These are phyloP conservation scores for Vesta saturnalis DNA, from an alignment of 2,888 invertebrate species.

Conservation along the genomic window DNA sequence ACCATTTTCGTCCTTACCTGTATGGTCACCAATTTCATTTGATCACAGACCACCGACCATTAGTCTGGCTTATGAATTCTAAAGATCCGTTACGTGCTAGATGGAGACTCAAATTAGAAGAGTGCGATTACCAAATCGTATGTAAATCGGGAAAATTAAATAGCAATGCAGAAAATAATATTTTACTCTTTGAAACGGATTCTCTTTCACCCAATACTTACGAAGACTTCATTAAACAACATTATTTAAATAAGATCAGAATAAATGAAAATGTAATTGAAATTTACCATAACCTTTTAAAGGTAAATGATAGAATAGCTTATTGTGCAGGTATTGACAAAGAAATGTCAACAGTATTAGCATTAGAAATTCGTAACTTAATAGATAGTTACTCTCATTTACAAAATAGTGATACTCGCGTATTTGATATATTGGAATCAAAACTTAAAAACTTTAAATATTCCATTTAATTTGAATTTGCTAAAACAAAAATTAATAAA, in stretches of 20 bases:
- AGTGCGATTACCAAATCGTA: no score
- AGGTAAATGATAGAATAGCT: not conserved
- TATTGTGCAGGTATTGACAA: not conserved
- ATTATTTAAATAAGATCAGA: not conserved
- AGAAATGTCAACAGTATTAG: not conserved
- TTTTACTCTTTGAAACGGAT: not conserved
- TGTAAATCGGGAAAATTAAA: no score
- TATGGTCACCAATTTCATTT: no score
- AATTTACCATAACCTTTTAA: not conserved
- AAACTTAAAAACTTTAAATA: not conserved
- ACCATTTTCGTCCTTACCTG: no score
- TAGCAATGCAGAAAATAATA: not conserved
- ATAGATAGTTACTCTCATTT: not conserved
- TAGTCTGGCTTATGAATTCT: constrained; percentile 17
- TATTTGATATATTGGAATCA: not conserved
- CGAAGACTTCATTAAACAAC: no score
- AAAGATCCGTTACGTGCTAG: constrained; percentile 17
- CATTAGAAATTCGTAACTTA: no score
- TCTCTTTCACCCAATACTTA: no score
- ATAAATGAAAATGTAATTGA: not conserved
- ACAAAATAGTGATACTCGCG: not conserved
- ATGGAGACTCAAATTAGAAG: no score
- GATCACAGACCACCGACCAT: no score
- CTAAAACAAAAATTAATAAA: no score
- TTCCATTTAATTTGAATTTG: constrained; percentile 4